A percentile compares a stretch with the other conserved stretches of the same genome.
phyloP scores from a whole-genome alignment of 2,888 invertebrate species.

The Trichopria drosophilae region DNA sequence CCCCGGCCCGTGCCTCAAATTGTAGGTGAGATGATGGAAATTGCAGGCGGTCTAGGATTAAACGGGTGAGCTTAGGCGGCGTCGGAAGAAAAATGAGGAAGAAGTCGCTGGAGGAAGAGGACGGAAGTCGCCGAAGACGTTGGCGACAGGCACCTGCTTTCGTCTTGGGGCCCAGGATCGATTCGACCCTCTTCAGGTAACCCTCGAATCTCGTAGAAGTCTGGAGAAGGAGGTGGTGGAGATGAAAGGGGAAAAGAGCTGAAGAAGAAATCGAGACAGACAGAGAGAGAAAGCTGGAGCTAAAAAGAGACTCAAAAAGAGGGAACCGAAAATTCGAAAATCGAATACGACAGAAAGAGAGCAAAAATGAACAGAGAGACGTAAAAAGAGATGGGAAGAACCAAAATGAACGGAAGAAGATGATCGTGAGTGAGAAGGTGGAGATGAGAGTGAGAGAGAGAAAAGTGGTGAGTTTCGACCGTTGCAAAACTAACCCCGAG shows the following conservation, averaged over 20 bases:
- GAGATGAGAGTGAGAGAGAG: constrained; percentile 18
- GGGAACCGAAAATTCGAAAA: constrained; percentile 19
- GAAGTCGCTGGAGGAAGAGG: constrained; percentile 22
- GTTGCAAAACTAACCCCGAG: constrained; percentile 45
- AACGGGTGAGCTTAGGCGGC: too few species aligned
- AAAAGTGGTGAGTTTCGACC: constrained; percentile 39
- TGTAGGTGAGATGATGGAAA: too few species aligned
- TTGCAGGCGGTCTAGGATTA: constrained; percentile 22
- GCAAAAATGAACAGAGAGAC: constrained; percentile 13
- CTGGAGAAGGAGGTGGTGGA: neutral
- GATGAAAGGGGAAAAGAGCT: too few species aligned
- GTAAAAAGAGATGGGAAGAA: constrained; percentile 7
- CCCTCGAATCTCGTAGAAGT: constrained; percentile 30
- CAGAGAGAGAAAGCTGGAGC: too few species aligned
- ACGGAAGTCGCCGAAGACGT: constrained; percentile 36
- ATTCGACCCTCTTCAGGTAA: constrained; percentile 39
- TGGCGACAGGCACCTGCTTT: constrained; percentile 43
- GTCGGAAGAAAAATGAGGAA: too few species aligned
- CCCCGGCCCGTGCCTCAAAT: too few species aligned
- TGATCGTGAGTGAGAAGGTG: constrained; percentile 5
- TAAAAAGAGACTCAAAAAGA: too few species aligned
- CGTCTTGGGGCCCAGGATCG: constrained; percentile 48
- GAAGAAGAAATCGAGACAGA: too few species aligned
- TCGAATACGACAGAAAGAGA: constrained; percentile 5
- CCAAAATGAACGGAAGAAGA: neutral